Evolutionary conservation across 2,797 vertebrate species (phyloP), one percentile per base, ranked within the genome.

Genomic region (Anguilla obscura): DNA sequence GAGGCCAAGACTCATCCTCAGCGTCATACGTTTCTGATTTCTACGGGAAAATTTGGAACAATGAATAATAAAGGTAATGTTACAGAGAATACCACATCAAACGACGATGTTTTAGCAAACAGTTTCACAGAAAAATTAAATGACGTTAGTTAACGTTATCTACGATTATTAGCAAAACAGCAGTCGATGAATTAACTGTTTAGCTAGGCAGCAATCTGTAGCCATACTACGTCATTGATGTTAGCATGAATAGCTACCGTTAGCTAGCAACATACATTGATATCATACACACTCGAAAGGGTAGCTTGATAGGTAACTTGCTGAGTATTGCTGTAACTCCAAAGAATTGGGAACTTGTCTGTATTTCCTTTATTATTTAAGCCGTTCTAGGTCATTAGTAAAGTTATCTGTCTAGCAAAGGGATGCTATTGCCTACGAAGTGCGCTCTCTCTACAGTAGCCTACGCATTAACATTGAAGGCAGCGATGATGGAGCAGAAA

Each of bases 41-140:
- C 80, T 88, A 86, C 90, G 54, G 36, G 40, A 87, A 91, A 87
- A 48, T 79, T 86, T 90, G 91, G 89, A 92, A 94, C 92, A 88
- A 97, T 97, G 96, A 97, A 96, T 92, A 97, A 96, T 94, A 97
- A 97, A 96, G 96, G 96, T 97, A 88, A 66, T 14, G 12, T 4
- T 58, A 58, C 58, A 58, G 83, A 40, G 86, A 45, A 66, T 84
- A 66, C 58, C 45, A 79, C 45, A 69, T 80, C 45, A 83, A 83
- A 45, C n/a, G 27, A 87, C 36, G 14, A 45, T n/a, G n/a, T 45
- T 40, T 50, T 24, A 3, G 2, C 7, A 52, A 69, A 33, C n/a
- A 30, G 36, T 56, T 45, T 84, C 14, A 76, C 45, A 87, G 66
- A 71, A 40, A 18, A n/a, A 56, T 7, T 50, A 80, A 58, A 82